Evolutionary conservation across 1,140 invertebrate genomes (phyloP), one percentile per base, ranked within the genome.

Genomic region (Notospermus geniculatus): DNA sequence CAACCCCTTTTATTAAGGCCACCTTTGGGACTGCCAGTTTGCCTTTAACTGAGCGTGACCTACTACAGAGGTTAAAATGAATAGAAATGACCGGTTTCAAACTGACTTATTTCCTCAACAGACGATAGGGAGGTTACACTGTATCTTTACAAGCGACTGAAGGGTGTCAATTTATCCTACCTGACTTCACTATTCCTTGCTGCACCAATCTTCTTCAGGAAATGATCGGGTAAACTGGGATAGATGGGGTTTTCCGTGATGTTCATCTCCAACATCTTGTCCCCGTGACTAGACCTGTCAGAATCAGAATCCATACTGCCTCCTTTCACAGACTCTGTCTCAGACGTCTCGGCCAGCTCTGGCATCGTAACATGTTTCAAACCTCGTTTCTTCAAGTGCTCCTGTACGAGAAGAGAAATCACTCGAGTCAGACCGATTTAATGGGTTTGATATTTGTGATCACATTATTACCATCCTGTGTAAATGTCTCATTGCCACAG

Each of bases 211-310:
- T 65, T 64, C 17, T 68, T 52, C 13, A 71, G 60, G 50, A 69
- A 65, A 9, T 62, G 62, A n/a, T 68, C 63, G 1, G 69, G 65
- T 23, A 69, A 58, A 55, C 67, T 71, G 11, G 69, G 69, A 2
- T 60, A 65, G n/a, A 69, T 65, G 4, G 59, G 56, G 25, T 68
- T 62, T n/a, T 66, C 59, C 0, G 64, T 36, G 4, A 36, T 36
- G 32, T 36, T 36, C 4, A 36, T 36, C 32, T 36, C 32, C 15
- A 15, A 4, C 32, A 36, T 36, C 32, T 36, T 36, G 25, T 50
- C 46, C 25, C 25, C 25, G 25, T 50, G 19, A n/a, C 46, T 50
- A 4, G 46, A 27, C 19, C 19, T 5, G 9, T 50, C 46, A 7
- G 46, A 50, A 23, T 27, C 46, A 4, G 46, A 50, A 50, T 50